These are phyloP conservation scores for Platypus cylindrus DNA, from an alignment of 2,888 invertebrate species.

Conservation along the genomic window DNA sequence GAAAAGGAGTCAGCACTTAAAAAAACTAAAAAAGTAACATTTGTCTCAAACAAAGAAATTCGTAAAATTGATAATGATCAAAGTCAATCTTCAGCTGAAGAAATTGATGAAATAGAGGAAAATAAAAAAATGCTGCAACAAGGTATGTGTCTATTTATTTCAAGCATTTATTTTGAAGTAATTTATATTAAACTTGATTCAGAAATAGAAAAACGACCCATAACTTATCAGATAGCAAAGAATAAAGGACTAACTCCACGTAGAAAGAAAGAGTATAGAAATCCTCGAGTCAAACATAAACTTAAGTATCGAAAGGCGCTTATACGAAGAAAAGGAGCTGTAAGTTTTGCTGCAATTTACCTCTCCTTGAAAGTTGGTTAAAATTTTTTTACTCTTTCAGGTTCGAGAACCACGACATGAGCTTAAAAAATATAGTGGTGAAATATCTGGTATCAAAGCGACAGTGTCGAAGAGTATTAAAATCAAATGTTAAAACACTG, in stretches of 20 bases:
- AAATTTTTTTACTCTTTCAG: conserved; percentile 25
- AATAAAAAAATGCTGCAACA: too few relatives aligned
- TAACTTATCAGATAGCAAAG: conserved; percentile 89
- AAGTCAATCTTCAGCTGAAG: conserved; percentile 18
- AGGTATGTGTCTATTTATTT: not conserved
- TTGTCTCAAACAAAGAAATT: conserved; percentile 8
- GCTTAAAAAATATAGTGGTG: conserved; percentile 73
- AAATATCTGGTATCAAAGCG: conserved; percentile 86
- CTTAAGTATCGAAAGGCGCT: conserved; percentile 86
- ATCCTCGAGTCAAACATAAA: conserved; percentile 91
- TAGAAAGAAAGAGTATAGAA: conserved; percentile 82
- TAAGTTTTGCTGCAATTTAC: conserved; percentile 33
- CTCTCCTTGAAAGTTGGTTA: not conserved
- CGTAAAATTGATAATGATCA: conserved; percentile 3
- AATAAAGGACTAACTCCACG: conserved; percentile 89
- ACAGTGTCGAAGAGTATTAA: conserved; percentile 82
- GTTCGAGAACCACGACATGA: conserved; percentile 72
- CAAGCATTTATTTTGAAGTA: not conserved
- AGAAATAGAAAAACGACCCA: conserved; percentile 55
- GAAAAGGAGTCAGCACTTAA: conserved; percentile 2
- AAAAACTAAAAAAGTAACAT: conserved; percentile 6
- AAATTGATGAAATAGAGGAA: conserved; percentile 27
- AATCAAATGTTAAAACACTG: conserved; percentile 42
- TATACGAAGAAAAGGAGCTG: conserved; percentile 86
- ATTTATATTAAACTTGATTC: conserved; percentile 2